These are phyloP conservation scores for Martes martes DNA, from an alignment of 2,113 vertebrate species.

Conservation along the genomic window DNA sequence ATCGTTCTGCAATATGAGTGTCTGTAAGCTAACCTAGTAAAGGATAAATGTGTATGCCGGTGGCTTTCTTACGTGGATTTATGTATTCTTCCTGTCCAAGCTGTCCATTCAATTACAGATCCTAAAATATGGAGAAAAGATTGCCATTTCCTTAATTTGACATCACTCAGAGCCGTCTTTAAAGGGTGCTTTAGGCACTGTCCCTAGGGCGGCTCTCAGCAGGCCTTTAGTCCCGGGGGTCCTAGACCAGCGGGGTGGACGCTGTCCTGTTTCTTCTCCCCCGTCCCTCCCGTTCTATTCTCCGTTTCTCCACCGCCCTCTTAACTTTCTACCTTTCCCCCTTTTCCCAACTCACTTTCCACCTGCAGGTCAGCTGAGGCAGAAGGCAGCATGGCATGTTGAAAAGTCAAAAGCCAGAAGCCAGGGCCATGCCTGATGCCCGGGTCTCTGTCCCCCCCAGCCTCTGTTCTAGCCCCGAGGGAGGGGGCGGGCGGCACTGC, in stretches of 20 bases:
- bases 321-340: accelerated
- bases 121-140: not conserved
- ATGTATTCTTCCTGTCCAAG: not conserved
- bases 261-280: not conserved
- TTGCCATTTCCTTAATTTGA: not conserved
- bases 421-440: not conserved
- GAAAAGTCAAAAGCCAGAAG: not conserved
- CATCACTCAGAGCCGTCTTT: not conserved
- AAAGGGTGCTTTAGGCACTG: accelerated
- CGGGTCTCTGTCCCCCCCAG: accelerated
- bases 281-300: not conserved
- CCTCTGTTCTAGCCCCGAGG: not conserved
- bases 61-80: not conserved
- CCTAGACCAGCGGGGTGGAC: accelerated
- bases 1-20: not conserved
- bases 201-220: accelerated
- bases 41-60: not conserved
- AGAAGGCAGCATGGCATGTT: not conserved
- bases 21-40: accelerated
- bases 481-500: not conserved
- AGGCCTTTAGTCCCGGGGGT: not conserved
- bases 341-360: no score
- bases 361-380: not conserved
- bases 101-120: not conserved
- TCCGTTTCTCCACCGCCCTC: not conserved